A percentile compares a stretch with the other conserved stretches of the same genome.
phyloP scores from a whole-genome alignment of 2,888 invertebrate genomes.

The Lochmaea crataegi region DNA sequence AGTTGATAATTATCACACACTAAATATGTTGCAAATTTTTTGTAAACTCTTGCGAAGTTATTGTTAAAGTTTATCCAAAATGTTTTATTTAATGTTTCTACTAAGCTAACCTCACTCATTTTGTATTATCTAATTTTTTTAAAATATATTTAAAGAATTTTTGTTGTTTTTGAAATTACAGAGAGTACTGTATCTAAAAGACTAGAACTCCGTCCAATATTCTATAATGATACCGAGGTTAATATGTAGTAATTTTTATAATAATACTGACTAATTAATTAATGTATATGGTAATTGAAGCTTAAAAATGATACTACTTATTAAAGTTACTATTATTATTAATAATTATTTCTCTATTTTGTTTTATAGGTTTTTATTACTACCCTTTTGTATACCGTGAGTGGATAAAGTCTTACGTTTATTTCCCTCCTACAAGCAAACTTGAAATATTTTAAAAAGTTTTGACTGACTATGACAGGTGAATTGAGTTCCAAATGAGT shows the following conservation, averaged over 20 bases:
- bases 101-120: too few species aligned
- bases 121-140: too few species aligned
- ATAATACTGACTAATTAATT: slow-evolving; percentile 27
- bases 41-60: too few species aligned
- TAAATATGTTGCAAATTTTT: too few species aligned
- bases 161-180: neutral
- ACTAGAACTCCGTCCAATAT: slow-evolving; percentile 45
- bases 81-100: too few species aligned
- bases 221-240: slow-evolving; percentile 36
- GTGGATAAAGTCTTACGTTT: too few species aligned
- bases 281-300: slow-evolving; percentile 21
- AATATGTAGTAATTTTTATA: slow-evolving; percentile 31
- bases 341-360: slow-evolving; percentile 32
- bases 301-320: slow-evolving; percentile 39
- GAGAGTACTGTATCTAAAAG: slow-evolving; percentile 30
- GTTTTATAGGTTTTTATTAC: slow-evolving; percentile 35
- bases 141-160: neutral
- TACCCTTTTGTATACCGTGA: neutral
- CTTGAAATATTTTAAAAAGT: neutral
- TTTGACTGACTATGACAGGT: neutral
- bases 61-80: too few species aligned
- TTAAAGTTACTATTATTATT: slow-evolving; percentile 40
- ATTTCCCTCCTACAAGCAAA: neutral
- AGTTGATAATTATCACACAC: too few species aligned
- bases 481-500: neutral